Conservation (phyloP, 2,888 invertebrate species). For the Drosophila mercatorum region DNA sequence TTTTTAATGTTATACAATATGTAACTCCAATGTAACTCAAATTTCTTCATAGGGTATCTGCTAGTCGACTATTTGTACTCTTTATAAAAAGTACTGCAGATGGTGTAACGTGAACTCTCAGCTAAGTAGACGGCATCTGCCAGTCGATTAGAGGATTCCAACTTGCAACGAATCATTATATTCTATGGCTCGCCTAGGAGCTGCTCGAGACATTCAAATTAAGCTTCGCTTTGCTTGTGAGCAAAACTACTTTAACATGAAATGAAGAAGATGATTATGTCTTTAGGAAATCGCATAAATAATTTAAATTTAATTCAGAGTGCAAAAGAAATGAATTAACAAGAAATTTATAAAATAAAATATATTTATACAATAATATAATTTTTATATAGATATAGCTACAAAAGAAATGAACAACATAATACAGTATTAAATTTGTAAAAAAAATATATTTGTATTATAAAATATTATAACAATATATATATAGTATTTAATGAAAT, state of each 20-base stretch:
- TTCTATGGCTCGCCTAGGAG: neutral
- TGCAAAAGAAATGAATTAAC: no score
- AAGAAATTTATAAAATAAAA: no score
- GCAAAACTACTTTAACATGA: neutral
- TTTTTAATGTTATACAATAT: no score
- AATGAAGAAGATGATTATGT: neutral
- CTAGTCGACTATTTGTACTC: neutral
- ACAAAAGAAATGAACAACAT: no score
- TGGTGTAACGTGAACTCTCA: constrained; percentile 2
- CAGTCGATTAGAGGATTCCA: constrained; percentile 5
- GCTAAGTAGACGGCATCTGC: constrained; percentile 3
- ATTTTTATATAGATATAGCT: no score
- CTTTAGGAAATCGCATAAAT: neutral
- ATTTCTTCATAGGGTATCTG: neutral
- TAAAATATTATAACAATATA: no score
- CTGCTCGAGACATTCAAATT: constrained; percentile 1
- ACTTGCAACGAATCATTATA: constrained; percentile 7
- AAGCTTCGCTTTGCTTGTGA: neutral
- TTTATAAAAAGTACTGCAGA: neutral
- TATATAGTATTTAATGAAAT: neutral
- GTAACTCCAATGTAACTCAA: neutral
- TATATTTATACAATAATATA: no score
- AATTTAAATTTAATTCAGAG: neutral
- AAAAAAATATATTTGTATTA: no score
- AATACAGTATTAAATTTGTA: no score